A percentile compares a stretch with the other conserved stretches of the same genome.
These are phyloP conservation scores for Poicephalus meyeri DNA, from an alignment of 2,113 vertebrate genomes.

Conservation along the genomic window DNA sequence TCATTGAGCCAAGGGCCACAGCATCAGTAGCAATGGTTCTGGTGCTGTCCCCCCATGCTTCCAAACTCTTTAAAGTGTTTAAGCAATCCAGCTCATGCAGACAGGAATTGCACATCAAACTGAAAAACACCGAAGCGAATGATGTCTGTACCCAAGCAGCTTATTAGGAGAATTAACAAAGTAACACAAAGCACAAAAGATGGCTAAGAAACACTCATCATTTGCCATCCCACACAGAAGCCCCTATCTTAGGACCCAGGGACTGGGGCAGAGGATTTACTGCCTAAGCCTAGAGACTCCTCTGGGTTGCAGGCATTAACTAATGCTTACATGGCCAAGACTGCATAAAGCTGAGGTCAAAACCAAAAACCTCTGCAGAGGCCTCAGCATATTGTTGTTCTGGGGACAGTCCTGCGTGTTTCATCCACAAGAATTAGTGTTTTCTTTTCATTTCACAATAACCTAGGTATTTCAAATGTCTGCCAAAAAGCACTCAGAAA, in stretches of 20 bases:
- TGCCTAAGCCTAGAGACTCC: conserved; percentile 33
- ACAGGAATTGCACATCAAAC: conserved; percentile 2
- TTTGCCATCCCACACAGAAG: conserved; percentile 7
- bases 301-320: conserved; percentile 20
- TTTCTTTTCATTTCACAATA: conserved; percentile 71
- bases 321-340: not conserved
- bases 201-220: conserved; percentile 9
- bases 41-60: not conserved
- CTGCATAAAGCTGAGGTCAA: not conserved
- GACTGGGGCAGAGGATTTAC: conserved; percentile 39
- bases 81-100: not conserved
- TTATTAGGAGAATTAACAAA: conserved; percentile 46
- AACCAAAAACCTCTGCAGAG: conserved; percentile 17
- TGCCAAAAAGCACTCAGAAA: conserved; percentile 52
- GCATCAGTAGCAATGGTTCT: not conserved
- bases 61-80: conserved; percentile 4
- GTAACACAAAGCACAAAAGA: conserved; percentile 48
- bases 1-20: not conserved
- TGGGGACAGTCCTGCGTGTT: conserved; percentile 20
- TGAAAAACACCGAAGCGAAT: not conserved
- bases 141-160: not conserved
- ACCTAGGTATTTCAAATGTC: conserved; percentile 45
- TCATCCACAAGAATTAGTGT: conserved; percentile 39
- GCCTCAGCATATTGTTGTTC: conserved; percentile 48
- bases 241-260: not conserved